These are phyloP conservation scores for Siderastrea siderea DNA, from an alignment of 92 coral and sea anemone genomes.

Conservation along the genomic window DNA sequence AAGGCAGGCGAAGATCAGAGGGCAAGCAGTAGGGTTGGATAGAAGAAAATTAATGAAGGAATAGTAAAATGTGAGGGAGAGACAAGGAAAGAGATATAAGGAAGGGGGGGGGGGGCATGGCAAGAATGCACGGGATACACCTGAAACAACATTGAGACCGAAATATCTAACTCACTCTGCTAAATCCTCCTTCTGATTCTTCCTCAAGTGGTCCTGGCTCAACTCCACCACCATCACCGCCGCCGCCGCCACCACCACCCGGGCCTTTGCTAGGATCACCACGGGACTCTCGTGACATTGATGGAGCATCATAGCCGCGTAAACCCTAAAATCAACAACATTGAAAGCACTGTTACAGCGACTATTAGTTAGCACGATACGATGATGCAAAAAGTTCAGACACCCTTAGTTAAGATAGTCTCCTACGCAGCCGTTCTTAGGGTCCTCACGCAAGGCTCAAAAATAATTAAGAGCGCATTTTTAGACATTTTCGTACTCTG, in stretches of 20 bases:
- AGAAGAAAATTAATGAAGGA: neutral
- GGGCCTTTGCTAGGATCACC: conserved; percentile 32
- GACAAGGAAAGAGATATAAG: neutral
- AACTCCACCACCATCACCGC: neutral
- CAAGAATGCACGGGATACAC: neutral
- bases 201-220: conserved; percentile 11
- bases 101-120: neutral
- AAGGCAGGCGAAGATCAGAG: neutral
- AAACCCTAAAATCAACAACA: conserved; percentile 7
- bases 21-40: neutral
- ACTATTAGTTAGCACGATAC: too few species aligned
- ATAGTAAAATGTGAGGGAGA: too few species aligned
- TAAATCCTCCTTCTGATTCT: conserved; percentile 14
- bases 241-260: neutral
- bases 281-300: neutral
- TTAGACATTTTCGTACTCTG: too few species aligned
- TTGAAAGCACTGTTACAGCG: neutral
- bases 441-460: too few species aligned
- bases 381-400: too few species aligned
- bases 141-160: neutral
- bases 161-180: conserved; percentile 15
- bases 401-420: too few species aligned
- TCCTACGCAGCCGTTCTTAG: too few species aligned
- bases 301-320: conserved; percentile 13
- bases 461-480: too few species aligned